A percentile compares a stretch with the other conserved stretches of the same genome.
Evolutionary conservation across 2,888 invertebrate genomes (phyloP).

Genomic region (Tineola bisselliella): DNA sequence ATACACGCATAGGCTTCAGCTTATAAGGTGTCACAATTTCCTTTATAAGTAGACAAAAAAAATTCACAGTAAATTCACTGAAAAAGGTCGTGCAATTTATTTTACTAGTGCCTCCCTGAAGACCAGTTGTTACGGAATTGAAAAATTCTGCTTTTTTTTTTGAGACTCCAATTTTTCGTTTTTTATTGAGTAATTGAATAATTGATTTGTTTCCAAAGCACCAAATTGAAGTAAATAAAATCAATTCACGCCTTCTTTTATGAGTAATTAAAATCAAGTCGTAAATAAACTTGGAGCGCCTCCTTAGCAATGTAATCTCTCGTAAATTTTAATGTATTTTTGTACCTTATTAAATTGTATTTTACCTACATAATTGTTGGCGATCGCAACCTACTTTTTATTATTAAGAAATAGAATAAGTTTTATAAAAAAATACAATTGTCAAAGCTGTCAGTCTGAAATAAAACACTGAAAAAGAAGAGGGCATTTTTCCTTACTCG

Average conservation of each 20-base stretch:
- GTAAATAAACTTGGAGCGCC: neutral
- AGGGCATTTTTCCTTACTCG: too few species aligned
- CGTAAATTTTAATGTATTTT: neutral
- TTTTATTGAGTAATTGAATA: too few species aligned
- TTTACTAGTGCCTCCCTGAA: neutral
- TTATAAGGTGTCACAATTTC: neutral
- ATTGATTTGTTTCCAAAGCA: too few species aligned
- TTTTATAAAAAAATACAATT: too few species aligned
- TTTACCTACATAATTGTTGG: too few species aligned
- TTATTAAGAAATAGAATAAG: too few species aligned
- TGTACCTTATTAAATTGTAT: neutral
- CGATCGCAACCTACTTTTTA: too few species aligned
- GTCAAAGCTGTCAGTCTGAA: too few species aligned
- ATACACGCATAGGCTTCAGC: neutral
- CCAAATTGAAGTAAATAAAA: neutral
- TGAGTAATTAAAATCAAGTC: neutral
- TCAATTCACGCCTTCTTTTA: neutral
- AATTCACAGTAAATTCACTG: neutral
- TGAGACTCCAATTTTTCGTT: too few species aligned
- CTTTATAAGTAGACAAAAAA: neutral
- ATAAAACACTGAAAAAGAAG: too few species aligned
- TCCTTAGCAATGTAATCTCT: neutral
- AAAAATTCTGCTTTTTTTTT: neutral
- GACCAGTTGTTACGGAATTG: conserved; percentile 4
- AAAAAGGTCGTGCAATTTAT: conserved; percentile 4